Evolutionary conservation across 2,888 invertebrate genomes (phyloP), one percentile per base, ranked within the genome.

Genomic region (Schizaphis graminum): DNA sequence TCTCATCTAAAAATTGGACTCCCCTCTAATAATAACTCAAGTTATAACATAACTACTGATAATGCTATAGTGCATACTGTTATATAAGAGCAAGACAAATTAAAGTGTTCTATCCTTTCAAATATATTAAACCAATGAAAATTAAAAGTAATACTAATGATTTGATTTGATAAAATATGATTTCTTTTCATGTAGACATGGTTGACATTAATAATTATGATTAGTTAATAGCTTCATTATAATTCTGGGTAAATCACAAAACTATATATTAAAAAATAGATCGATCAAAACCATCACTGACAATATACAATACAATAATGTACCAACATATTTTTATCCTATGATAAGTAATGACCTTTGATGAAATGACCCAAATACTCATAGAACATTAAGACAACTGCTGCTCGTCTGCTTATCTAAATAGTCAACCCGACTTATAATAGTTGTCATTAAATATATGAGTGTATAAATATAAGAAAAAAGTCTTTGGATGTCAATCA

Each of bases 291-390:
- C 41, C 5, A 49, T 77, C 41, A 77, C 47, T 41, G 67, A 35
- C 35, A 28, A 53, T 84, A 44, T n/a, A 56, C 44, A 85, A 91
- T 28, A 87, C 35, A 92, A 92, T 35, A 35, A 35, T 92, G 21
- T 49, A 87, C 24, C 21, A 57, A 26, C 49, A 87, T 61, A 47
- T 53, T 92, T 88, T 92, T 88, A 92, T 89, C n/a, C 11, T n/a
- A 67, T 56, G 53, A 93, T 88, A 84, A 89, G 16, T 93, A 49
- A 86, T 94, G 91, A 94, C 94, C 94, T 94, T 91, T 49, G 86
- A 61, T 90, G 47, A 93, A 91, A n/a, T 94, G 94, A 94, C 94
- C 91, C 90, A 94, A 94, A 94, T 94, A 89, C 4, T 8, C 21
- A 41, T 91, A 49, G 67, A 41, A 49, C 41, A 90, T 94, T 41